Conservation (phyloP, 2,888 invertebrate species). For the Sminthurinus aureus region DNA sequence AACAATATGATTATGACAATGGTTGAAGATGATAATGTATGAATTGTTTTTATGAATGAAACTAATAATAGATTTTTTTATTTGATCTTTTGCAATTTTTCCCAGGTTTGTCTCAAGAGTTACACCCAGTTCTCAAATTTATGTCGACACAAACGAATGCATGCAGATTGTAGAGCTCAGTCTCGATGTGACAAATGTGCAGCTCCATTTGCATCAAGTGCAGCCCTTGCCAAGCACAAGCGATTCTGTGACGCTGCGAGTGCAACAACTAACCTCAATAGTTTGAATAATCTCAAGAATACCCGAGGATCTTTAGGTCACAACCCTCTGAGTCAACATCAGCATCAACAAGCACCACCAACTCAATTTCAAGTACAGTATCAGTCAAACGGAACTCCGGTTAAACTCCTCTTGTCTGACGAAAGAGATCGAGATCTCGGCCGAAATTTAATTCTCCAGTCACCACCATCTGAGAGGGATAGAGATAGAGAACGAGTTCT, state of each 20-base stretch:
- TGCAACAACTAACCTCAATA: neutral
- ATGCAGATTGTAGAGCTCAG: slow-evolving; percentile 91
- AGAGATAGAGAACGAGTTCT: neutral
- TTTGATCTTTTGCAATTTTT: too few species aligned
- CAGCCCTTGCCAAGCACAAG: slow-evolving; percentile 93
- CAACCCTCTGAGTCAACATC: neutral
- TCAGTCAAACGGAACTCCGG: slow-evolving; percentile 50
- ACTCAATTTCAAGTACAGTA: slow-evolving; percentile 3
- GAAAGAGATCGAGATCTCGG: slow-evolving; percentile 59
- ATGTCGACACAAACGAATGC: slow-evolving; percentile 99
- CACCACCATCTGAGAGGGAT: neutral
- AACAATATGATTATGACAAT: neutral
- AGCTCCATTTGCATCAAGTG: slow-evolving; percentile 89
- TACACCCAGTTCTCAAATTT: slow-evolving; percentile 99
- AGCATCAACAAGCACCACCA: neutral
- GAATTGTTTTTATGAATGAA: neutral
- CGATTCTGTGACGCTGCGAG: slow-evolving; percentile 88
- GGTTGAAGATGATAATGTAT: neutral
- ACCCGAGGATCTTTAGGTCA: neutral
- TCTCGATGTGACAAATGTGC: slow-evolving; percentile 95
- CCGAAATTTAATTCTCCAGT: neutral
- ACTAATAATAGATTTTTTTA: slow-evolving; percentile 2
- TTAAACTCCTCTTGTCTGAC: slow-evolving; percentile 61
- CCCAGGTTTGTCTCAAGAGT: slow-evolving; percentile 87
- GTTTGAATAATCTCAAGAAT: too few species aligned